Base-by-base conservation (phyloP, 2,888 invertebrate genomes). In the Pseudeuparius sepicola region DNA sequence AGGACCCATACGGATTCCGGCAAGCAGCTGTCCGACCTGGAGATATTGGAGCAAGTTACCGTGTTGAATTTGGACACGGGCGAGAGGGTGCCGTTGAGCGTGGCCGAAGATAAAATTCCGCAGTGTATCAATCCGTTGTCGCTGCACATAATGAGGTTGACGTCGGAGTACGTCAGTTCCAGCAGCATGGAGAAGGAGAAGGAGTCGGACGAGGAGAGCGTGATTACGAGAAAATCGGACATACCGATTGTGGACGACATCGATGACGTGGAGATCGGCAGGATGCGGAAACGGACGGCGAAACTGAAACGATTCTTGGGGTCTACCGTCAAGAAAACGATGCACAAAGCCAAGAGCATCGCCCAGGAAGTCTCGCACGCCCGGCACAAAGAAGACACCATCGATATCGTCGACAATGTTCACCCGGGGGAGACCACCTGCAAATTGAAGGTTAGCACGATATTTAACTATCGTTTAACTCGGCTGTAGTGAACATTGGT, bases 71-170 rank as follows among this genome's bases (percentile, higher is more conserved):
- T 84, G 36, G 83, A 84, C 58, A 84, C 83, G 4, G 89, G 94
- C 2, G 94, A 94, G 63, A 74, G 85, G 48, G 82, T 94, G 49
- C 92, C 94, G n/a, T 67, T 96, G 39, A 92, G 89, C 56, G 82
- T 86, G 51, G 93, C 94, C 2, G 94, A 94, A 58, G 92, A 93
- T 59, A 89, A 89, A 63, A 65, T 89, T 45, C 89, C 89, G 1
- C 81, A 83, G 55, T 85, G 89, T 60, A 81, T 90, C 57, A 94
- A 96, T 68, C 96, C 94, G 3, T 70, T 96, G 38, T 89, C 90
- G 12, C 66, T 94, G 46, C 94, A 96, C 63, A 93, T 96, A 57
- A 89, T 94, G 80, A 71, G 90, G 40, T 67, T 90, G 37, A 90
- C 90, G 0, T 87, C 89, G 1, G 89, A 93, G 64, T 93, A 89